Base-by-base conservation (phyloP, 2,888 invertebrate genomes). In the Ophioninae sp. region DNA sequence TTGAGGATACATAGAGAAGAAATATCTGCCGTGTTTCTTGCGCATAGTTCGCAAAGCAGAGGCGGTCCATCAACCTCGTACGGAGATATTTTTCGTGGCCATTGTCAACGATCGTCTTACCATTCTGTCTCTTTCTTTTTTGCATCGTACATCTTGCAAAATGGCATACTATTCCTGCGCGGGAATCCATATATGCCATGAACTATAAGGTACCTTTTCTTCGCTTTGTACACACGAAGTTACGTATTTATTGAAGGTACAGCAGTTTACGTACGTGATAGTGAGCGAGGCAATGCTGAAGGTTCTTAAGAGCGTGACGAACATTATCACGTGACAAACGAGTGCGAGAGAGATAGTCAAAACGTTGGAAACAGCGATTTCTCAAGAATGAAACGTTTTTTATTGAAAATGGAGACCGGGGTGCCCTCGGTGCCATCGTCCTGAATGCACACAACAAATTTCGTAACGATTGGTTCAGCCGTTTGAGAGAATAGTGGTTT, bases 221-320 rank as follows among this genome's bases (percentile, higher is more conserved):
- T 20, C 41, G 61, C 67, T n/a, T 20, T 68, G 67, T 68, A 76
- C 61, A 57, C 37, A 74, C 64, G 56, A 8, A 65, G 8, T 50
- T 56, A 75, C 41, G 69, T 57, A 57, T 70, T 70, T 70, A 57
- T 37, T 50, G 23, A 57, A 57, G 17, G n/a, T 70, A 37, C 37
- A 70, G 39, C 30, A 67, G 65, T 77, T 70, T 72, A 75, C 70
- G 23, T 72, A 70, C 50, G 57, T 50, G 21, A 59, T 72, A 72
- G 50, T 61, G 73, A 70, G 61, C 64, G 77, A 83, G 57, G 80
- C 76, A 80, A 77, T 79, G 72, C 56, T 8, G 83, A 76, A 80
- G 68, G 80, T 77, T n/a, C n/a, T n/a, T n/a, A n/a, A n/a, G n/a
- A n/a, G n/a, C n/a, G n/a, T n/a, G n/a, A n/a, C n/a, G n/a, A n/a